These are phyloP conservation scores for Bryconaethiops microstoma DNA, from an alignment of 2,797 vertebrate species.

Conservation along the genomic window DNA sequence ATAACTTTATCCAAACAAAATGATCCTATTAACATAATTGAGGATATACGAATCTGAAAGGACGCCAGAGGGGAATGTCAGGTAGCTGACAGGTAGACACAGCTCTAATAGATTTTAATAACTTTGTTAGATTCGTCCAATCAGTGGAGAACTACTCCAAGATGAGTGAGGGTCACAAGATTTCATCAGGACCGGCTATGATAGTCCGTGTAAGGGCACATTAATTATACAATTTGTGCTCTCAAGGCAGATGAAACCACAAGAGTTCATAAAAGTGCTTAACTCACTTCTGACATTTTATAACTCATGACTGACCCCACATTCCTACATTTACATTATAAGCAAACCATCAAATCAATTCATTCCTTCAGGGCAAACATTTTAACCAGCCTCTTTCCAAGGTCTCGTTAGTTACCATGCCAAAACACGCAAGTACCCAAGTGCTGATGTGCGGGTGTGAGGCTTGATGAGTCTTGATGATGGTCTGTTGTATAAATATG, in stretches of 20 bases:
- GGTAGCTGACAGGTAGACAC: constrained; percentile 67
- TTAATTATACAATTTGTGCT: constrained; percentile 62
- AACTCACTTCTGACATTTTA: constrained; percentile 50
- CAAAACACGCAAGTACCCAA: not conserved
- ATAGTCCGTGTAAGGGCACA: constrained; percentile 65
- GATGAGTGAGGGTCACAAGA: constrained; percentile 39
- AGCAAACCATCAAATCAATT: constrained; percentile 45
- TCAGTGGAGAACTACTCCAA: constrained; percentile 50
- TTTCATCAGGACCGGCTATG: constrained; percentile 59
- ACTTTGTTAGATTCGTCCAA: constrained; percentile 69
- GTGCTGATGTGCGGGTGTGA: not conserved
- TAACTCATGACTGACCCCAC: constrained; percentile 29
- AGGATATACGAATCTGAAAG: constrained; percentile 50
- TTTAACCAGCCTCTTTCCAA: constrained; percentile 28
- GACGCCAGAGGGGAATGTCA: constrained; percentile 60
- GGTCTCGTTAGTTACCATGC: not conserved
- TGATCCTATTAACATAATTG: constrained; percentile 63
- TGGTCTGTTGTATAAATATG: not conserved
- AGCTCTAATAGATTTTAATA: constrained; percentile 80
- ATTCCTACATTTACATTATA: constrained; percentile 51
- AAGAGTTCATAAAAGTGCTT: constrained; percentile 51
- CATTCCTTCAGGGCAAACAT: constrained; percentile 40
- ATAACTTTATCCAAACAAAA: constrained; percentile 59
- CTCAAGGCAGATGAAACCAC: constrained; percentile 36
- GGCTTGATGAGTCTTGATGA: not conserved